A percentile compares a stretch with the other conserved stretches of the same genome.
Conservation (phyloP, 2,888 invertebrate genomes). For the Volucella zonaria region DNA sequence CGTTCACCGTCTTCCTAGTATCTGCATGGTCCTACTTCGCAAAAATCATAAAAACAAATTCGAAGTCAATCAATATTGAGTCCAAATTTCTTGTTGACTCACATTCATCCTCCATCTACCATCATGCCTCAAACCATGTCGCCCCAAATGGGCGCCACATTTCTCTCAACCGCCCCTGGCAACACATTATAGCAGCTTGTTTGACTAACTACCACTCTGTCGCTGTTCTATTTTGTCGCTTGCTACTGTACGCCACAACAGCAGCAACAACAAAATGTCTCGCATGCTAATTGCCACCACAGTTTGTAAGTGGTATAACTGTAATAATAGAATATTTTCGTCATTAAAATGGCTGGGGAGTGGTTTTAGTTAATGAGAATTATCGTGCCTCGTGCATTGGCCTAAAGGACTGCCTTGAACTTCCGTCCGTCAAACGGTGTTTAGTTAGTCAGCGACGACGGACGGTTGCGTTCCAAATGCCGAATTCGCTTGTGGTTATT, state of each 20-base stretch:
- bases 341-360: constrained; percentile 26
- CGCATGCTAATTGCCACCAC: constrained; percentile 48
- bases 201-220: constrained; percentile 1
- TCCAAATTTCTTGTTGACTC: not conserved
- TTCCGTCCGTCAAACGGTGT: constrained; percentile 9
- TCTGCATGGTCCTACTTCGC: too few relatives aligned
- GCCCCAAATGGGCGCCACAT: not conserved
- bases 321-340: constrained; percentile 55
- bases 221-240: constrained; percentile 10
- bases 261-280: constrained; percentile 22
- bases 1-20: too few relatives aligned
- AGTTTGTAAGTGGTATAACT: constrained; percentile 41
- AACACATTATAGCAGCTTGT: constrained; percentile 9
- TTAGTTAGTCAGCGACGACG: constrained; percentile 21
- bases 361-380: constrained; percentile 51
- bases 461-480: not conserved
- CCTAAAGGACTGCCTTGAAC: not conserved
- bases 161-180: constrained; percentile 4
- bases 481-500: not conserved
- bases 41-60: too few relatives aligned
- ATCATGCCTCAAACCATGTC: not conserved
- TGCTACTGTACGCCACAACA: constrained; percentile 7
- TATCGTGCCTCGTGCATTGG: constrained; percentile 1
- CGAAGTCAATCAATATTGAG: too few relatives aligned
- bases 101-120: not conserved